Percentiles rank a stretch among this genome's conserved stretches.
Conservation (phyloP, 2,113 vertebrate species). For the Cyprinodon tularosa region DNA sequence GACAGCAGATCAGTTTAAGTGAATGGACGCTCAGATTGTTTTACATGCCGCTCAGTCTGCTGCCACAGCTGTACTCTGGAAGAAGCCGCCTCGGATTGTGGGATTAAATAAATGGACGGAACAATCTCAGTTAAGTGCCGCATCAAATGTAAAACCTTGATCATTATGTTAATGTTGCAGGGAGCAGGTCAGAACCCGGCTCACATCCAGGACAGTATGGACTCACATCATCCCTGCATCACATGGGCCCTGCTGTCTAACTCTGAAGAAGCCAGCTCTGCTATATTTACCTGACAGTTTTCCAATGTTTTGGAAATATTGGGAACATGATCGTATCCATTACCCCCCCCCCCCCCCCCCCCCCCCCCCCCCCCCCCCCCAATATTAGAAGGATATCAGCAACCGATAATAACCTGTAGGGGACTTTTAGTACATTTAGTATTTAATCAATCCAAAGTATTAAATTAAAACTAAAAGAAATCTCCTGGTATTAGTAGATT, state of each 20-base stretch:
- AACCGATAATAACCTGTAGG: no score
- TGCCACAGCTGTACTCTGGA: slow-evolving; percentile 38
- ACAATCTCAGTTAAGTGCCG: slow-evolving; percentile 54
- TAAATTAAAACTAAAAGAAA: no score
- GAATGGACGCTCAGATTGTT: slow-evolving; percentile 25
- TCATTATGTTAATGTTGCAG: slow-evolving; percentile 40
- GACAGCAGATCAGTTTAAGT: slow-evolving; percentile 37
- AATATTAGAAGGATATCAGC: no score
- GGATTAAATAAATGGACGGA: slow-evolving; percentile 60
- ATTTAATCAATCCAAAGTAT: no score
- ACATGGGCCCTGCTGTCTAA: background rate
- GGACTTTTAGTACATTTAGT: no score
- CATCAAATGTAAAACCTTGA: slow-evolving; percentile 33
- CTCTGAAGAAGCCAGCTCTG: no score
- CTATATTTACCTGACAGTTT: background rate
- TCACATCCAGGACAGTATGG: background rate
- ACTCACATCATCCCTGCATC: background rate
- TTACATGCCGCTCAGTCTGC: background rate
- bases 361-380: no score
- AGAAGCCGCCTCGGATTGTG: slow-evolving; percentile 53
- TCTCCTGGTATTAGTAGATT: no score
- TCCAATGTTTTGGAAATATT: no score
- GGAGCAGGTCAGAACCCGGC: background rate
- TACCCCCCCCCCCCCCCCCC: no score
- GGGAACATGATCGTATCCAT: no score